phyloP scores from a whole-genome alignment of 2,113 vertebrate species.

The Eptatretus burgeri region DNA sequence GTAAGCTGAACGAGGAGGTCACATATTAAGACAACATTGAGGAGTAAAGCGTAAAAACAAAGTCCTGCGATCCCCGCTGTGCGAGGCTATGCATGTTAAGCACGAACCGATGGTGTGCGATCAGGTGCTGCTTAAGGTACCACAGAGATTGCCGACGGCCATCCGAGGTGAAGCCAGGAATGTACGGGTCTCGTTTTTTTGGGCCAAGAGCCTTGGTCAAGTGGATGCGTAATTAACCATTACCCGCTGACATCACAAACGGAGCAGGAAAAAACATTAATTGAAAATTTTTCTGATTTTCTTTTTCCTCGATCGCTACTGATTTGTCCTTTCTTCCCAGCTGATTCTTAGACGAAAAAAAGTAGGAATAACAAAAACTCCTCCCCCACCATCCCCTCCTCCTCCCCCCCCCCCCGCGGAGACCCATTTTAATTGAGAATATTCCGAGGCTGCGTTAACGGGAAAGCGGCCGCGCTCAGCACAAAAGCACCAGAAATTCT shows the following conservation, averaged over 20 bases:
- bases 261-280: background rate
- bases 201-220: conserved; percentile 2
- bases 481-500: conserved; percentile 6
- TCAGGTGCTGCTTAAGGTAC: too few species aligned
- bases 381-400: too few species aligned
- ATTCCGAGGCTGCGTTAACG: conserved; percentile 3
- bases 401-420: background rate
- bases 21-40: too few species aligned
- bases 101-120: too few species aligned
- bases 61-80: too few species aligned
- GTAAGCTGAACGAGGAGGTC: too few species aligned
- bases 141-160: too few species aligned
- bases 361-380: background rate
- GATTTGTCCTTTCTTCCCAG: conserved; percentile 2
- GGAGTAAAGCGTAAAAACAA: too few species aligned
- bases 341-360: background rate
- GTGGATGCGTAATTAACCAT: conserved; percentile 4
- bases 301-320: background rate
- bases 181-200: background rate
- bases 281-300: background rate
- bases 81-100: too few species aligned
- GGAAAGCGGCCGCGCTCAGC: conserved; percentile 1
- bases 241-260: conserved; percentile 4
- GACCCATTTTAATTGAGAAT: conserved; percentile 6
- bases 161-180: too few species aligned